Conservation (phyloP, 2,888 invertebrate genomes). For the Criorhina ranunculi region DNA sequence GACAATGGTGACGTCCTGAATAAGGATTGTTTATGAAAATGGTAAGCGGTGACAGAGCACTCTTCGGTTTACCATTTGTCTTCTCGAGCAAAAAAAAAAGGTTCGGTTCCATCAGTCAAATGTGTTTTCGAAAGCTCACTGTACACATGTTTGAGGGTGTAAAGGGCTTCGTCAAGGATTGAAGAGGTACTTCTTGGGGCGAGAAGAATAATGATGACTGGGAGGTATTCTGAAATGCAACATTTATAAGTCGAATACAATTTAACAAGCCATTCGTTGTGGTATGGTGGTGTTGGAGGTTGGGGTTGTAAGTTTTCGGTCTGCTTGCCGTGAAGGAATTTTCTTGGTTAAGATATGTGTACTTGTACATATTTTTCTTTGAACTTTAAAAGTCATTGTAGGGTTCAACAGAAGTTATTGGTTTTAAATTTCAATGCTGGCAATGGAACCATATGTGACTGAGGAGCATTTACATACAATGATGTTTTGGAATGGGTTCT, state of each 20-base stretch:
- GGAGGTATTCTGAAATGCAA: not conserved
- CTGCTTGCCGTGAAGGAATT: not conserved
- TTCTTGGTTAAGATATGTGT: not conserved
- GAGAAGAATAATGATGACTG: slow-evolving; percentile 12
- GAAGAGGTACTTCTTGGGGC: not conserved
- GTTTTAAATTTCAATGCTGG: not conserved
- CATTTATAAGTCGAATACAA: not conserved
- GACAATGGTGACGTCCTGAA: too few relatives aligned
- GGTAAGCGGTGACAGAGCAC: slow-evolving; percentile 12
- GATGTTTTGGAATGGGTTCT: too few relatives aligned
- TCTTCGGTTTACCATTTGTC: slow-evolving; percentile 23
- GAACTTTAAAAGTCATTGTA: not conserved
- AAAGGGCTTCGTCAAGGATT: not conserved
- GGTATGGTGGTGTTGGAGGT: not conserved
- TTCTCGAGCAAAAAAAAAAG: not conserved
- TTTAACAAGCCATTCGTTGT: not conserved
- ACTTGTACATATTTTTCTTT: not conserved
- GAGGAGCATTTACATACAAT: too few relatives aligned
- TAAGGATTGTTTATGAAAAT: slow-evolving; percentile 1
- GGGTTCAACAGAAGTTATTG: not conserved
- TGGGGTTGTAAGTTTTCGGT: not conserved
- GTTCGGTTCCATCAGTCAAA: slow-evolving; percentile 24
- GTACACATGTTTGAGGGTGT: not conserved
- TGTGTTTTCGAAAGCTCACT: not conserved
- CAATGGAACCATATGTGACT: not conserved